Conservation (phyloP, 2,888 invertebrate species). For the Stegana nigrithorax region DNA sequence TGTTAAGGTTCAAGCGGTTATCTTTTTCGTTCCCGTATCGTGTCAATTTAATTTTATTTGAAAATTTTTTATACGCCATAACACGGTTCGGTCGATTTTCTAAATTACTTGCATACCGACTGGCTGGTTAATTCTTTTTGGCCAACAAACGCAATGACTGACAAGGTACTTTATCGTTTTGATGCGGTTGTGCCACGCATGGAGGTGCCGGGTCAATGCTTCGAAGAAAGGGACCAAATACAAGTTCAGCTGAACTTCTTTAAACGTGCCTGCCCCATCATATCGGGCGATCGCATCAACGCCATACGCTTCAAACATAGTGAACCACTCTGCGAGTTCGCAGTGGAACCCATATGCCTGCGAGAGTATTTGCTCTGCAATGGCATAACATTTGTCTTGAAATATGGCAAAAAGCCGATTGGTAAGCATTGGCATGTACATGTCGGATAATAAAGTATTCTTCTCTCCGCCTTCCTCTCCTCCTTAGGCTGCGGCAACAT, state of each 20-base stretch:
- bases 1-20: no score
- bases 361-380: slow-evolving; percentile 33
- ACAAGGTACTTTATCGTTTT: no score
- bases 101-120: background rate
- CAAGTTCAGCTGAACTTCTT: slow-evolving; percentile 33
- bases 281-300: slow-evolving; percentile 39
- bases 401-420: slow-evolving; percentile 40
- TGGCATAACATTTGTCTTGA: slow-evolving; percentile 36
- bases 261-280: slow-evolving; percentile 30
- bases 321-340: slow-evolving; percentile 32
- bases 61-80: background rate
- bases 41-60: no score
- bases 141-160: background rate
- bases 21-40: no score
- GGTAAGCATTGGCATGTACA: slow-evolving; percentile 28
- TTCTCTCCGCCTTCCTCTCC: background rate
- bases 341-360: slow-evolving; percentile 38
- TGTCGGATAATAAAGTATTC: background rate
- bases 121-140: background rate
- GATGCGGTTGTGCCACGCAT: slow-evolving; percentile 9
- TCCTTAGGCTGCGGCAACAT: slow-evolving; percentile 40
- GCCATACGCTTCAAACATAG: slow-evolving; percentile 29
- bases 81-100: background rate
- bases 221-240: slow-evolving; percentile 32
- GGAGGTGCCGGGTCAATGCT: slow-evolving; percentile 39